A percentile compares a stretch with the other conserved stretches of the same genome.
phyloP scores from a whole-genome alignment of 2,113 vertebrate species.

The Isurus oxyrinchus region DNA sequence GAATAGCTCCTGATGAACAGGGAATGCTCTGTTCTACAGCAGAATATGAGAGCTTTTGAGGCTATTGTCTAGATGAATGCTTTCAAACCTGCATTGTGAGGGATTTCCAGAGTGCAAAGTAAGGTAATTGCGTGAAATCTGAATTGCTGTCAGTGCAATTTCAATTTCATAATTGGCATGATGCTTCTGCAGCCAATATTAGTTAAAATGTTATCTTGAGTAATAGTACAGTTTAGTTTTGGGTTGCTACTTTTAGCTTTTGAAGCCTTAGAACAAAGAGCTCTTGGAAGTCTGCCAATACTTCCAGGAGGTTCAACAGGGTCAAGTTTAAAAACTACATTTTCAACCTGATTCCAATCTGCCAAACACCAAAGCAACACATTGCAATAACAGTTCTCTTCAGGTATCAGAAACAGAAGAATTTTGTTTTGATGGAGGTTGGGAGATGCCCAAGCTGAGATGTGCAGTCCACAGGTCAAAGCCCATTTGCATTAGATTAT shows the following conservation, averaged over 20 bases:
- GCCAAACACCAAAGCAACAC: neutral
- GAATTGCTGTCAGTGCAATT: neutral
- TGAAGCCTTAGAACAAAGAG: neutral
- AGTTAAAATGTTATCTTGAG: neutral
- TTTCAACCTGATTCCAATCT: neutral
- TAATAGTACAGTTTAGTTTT: neutral
- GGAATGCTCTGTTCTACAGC: neutral
- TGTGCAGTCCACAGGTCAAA: neutral
- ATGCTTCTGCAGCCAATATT: neutral
- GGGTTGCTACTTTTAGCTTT: neutral
- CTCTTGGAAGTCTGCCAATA: neutral
- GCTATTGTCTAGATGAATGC: neutral
- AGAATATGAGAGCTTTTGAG: neutral
- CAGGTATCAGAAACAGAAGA: neutral
- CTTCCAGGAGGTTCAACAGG: neutral
- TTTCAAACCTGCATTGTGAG: neutral
- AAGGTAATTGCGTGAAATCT: neutral
- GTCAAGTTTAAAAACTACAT: neutral
- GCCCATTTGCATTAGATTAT: neutral
- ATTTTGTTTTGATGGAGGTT: too few species aligned
- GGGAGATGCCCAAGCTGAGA: neutral
- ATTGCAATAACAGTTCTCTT: neutral
- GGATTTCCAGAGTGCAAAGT: neutral
- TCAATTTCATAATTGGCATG: neutral
- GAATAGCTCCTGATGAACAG: neutral